Base-by-base conservation (phyloP, 2,888 invertebrate species). In the Diloba caeruleocephala region DNA sequence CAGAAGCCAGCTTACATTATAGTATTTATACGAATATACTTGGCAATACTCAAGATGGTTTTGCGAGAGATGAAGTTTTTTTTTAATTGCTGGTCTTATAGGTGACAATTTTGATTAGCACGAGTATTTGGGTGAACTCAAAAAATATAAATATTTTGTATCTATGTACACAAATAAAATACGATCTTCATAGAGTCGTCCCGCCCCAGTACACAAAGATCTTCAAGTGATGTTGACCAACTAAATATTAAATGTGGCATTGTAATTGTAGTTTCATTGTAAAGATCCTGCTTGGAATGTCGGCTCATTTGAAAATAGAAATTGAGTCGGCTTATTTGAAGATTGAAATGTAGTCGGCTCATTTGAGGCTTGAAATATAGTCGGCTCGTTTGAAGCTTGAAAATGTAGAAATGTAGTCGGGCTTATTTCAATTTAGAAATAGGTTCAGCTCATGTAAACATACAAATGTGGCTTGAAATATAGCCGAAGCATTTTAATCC, bases 51-150 rank as follows among this genome's bases (percentile, higher is more conserved):
- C 53, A 41, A 43, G 7, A 36, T 38, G 34, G 38, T 46, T 33
- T 46, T 42, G 45, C 38, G n/a, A 14, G 14, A 48, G 39, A 34
- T 13, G 6, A 49, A 31, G 15, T 25, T 53, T 43, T 8, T 6
- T 38, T 39, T 4, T 39, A 56, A 51, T 29, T 53, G 69, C 69
- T 70, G 55, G 66, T 70, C 70, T 43, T 66, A 33, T 68, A 69
- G 0, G 21, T 37, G 61, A 62, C 70, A 49, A 52, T 45, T 62
- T 59, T 59, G n/a, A 49, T 57, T 70, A 55, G 63, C 52, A 28
- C 5, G 6, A 34, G 50, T 38, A 33, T 49, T 59, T 70, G 70
- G 70, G 70, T 70, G 70, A 49, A 70, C 71, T 70, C 67, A n/a
- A 25, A 8, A 6, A 23, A 41, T 36, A 19, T 6, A 2, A 31